Base-by-base conservation (phyloP, 2,797 vertebrate species). In the Malacoctenus gilli region DNA sequence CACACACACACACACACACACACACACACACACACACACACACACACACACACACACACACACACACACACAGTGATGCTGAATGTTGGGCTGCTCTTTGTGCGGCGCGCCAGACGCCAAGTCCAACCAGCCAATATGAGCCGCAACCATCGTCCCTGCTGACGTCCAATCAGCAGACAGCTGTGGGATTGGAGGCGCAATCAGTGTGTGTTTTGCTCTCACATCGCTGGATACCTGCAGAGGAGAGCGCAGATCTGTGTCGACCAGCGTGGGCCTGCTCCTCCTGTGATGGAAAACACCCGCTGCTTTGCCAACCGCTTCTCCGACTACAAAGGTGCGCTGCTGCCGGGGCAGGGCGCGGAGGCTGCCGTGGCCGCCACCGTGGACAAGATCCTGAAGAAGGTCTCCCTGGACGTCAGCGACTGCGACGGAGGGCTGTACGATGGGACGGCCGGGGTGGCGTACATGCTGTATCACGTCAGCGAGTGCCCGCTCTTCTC, bases 281-380 rank as follows among this genome's bases (percentile, higher is more conserved):
- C 25, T 6, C 5, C 56, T 38, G 75, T 62, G 74, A 95, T 95
- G 94, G 93, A 93, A 79, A 94, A 86, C 90, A 88, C 84, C 59
- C 93, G 94, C 72, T 94, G 93, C 86, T 95, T 95, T 67, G 72
- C 92, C 22, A 95, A 94, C 86, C 92, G 89, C 78, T 95, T 94
- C 87, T 91, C 91, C 42, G 94, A 95, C 89, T 94, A 93, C 85
- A 85, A 77, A 72, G 93, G 93, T 43, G 90, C 87, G 81, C 83
- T 93, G 73, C 87, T 90, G 51, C 82, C 77, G 22, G 92, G 84
- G 32, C 93, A 92, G 82, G 77, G 87, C 56, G 80, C 71, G 1
- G 89, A 92, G 18, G 67, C 91, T 42, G 67, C 89, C 67, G 89
- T 94, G 57, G 84, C 89, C 9, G 80, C 92, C 68, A 91, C 90